Percentiles rank a stretch among this genome's conserved stretches.
Conservation (phyloP, 2,113 vertebrate genomes). For the Hyla sarda region DNA sequence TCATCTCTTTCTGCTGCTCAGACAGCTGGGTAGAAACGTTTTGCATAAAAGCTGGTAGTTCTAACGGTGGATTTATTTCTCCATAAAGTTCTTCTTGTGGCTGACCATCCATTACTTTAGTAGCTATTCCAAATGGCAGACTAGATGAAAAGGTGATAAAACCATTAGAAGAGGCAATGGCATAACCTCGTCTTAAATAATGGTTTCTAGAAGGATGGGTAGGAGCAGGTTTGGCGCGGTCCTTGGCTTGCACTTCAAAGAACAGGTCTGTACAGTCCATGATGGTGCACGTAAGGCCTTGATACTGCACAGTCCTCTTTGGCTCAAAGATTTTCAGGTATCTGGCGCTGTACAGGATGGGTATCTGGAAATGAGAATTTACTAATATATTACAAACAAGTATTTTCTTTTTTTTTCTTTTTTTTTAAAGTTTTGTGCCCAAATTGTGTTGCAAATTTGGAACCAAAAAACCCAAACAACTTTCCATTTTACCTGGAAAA, state of each 20-base stretch:
- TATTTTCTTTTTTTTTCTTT: too few relatives aligned
- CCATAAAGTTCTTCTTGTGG: constrained; percentile 13
- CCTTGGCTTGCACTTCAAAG: constrained; percentile 60
- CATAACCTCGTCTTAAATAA: constrained; percentile 46
- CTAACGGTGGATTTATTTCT: not conserved
- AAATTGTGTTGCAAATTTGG: too few relatives aligned
- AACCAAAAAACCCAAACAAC: too few relatives aligned
- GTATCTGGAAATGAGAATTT: constrained; percentile 39
- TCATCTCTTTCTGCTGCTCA: constrained; percentile 34
- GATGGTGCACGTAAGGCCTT: constrained; percentile 29
- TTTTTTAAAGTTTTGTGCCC: too few relatives aligned
- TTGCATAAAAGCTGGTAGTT: constrained; percentile 58
- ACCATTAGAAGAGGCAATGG: constrained; percentile 59
- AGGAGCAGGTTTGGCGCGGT: constrained; percentile 10
- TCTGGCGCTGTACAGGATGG: constrained; percentile 56
- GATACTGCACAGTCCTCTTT: constrained; percentile 23
- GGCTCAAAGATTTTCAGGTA: constrained; percentile 60
- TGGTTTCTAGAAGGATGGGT: constrained; percentile 40
- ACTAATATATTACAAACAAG: not conserved
- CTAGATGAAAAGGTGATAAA: constrained; percentile 61
- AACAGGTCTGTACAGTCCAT: constrained; percentile 63
- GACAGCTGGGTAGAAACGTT: not conserved
- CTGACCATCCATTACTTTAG: constrained; percentile 44
- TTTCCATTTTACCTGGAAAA: too few relatives aligned
- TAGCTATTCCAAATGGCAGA: constrained; percentile 46